phyloP scores from a whole-genome alignment of 2,797 vertebrate genomes.

The Acestrorhynchus altus region DNA sequence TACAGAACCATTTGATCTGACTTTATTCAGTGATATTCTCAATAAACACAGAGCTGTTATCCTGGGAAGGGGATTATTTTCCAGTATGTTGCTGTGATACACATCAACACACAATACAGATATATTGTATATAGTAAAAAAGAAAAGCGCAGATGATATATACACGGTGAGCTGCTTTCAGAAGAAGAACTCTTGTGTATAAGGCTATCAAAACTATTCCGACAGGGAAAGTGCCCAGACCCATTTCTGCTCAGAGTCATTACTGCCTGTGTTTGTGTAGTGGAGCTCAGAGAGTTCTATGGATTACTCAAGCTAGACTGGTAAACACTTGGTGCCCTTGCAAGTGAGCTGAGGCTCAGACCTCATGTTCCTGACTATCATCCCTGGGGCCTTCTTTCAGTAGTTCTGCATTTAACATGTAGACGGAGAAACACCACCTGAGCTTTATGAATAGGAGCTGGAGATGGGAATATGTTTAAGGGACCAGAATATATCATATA shows the following conservation, averaged over 20 bases:
- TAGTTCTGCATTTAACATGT: not conserved
- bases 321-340: not conserved
- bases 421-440: not conserved
- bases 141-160: not conserved
- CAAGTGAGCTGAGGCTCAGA: not conserved
- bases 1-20: not conserved
- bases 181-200: not conserved
- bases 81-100: not conserved
- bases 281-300: slow-evolving; percentile 5
- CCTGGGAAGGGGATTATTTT: not conserved
- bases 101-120: too few species aligned
- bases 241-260: not conserved
- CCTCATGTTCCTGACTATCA: not conserved
- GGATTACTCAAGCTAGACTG: slow-evolving; percentile 6
- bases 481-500: not conserved
- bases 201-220: not conserved
- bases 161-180: not conserved
- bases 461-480: not conserved
- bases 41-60: not conserved
- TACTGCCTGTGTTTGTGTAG: slow-evolving; percentile 12
- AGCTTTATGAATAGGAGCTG: not conserved
- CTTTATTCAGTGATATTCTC: not conserved
- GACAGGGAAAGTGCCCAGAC: not conserved
- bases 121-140: too few species aligned
- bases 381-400: not conserved